phyloP scores from a whole-genome alignment of 2,888 invertebrate genomes.

The Platycheirus rosarum region DNA sequence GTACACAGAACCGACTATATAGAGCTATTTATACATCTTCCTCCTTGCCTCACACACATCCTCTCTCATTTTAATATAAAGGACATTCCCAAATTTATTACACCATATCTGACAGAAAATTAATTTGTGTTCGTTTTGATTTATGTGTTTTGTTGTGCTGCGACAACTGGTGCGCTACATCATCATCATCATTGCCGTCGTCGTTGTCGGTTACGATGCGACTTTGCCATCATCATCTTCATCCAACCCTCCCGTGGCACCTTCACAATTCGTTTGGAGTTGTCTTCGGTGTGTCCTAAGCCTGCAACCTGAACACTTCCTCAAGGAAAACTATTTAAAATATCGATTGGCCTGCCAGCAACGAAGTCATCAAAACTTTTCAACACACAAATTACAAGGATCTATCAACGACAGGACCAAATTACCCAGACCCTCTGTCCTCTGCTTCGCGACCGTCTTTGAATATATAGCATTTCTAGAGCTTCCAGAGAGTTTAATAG shows the following conservation, averaged over 20 bases:
- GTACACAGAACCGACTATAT: background rate
- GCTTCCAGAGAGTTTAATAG: too few relatives aligned
- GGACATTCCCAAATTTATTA: constrained; percentile 73
- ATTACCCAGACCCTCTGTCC: constrained; percentile 2
- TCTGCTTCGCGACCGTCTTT: constrained; percentile 13
- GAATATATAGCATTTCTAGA: constrained; percentile 45
- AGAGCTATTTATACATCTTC: constrained; percentile 43
- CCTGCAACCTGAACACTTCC: constrained; percentile 53
- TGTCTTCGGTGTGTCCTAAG: constrained; percentile 48
- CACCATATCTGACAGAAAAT: constrained; percentile 74
- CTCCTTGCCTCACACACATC: constrained; percentile 28
- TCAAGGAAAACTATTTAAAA: constrained; percentile 47
- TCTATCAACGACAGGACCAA: constrained; percentile 9
- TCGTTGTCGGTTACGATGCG: constrained; percentile 26
- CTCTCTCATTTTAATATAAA: constrained; percentile 71
- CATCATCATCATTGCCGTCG: constrained; percentile 67
- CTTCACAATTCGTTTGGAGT: constrained; percentile 15
- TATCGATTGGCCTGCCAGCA: constrained; percentile 62
- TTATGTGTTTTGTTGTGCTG: constrained; percentile 72
- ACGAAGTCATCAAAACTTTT: constrained; percentile 20
- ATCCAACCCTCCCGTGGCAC: background rate
- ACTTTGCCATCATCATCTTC: constrained; percentile 22
- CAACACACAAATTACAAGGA: constrained; percentile 33
- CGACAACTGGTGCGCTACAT: constrained; percentile 72
- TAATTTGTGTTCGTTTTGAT: constrained; percentile 74